Evolutionary conservation across 2,113 vertebrate species (phyloP), one percentile per base, ranked within the genome.

Genomic region (Onychorhynchus coronatus): DNA sequence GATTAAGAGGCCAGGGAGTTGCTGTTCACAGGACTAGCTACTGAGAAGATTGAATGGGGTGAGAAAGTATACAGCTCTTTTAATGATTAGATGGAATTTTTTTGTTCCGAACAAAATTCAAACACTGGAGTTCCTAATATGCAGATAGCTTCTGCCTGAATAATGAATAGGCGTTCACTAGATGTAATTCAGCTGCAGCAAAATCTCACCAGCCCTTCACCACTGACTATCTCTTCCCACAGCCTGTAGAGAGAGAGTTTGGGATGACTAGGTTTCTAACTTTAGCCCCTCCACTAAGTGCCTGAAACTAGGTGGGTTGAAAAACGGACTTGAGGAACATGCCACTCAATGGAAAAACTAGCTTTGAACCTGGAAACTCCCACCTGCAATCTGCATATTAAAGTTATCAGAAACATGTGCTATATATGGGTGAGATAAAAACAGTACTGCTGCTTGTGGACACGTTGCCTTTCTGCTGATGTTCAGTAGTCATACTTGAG

Each of bases 51-150:
- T 82, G 77, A 85, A 49, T 78, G 78, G 81, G 31, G 24, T 15
- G 35, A 78, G 49, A 85, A 81, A 52, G 30, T 63, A 68, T 78
- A 56, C 24, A 82, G 46, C 52, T 91, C 8, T 46, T 92, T 94
- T 82, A 81, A 89, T 44, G 49, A 85, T 91, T 75, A 86, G 27
- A 53, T 53, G 27, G 27, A 53, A 80, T 86, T 92, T 91, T 20
- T 94, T 93, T 92, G 25, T 84, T 96, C 65, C 2, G 3, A 84
- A 59, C 35, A 35, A 62, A 87, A 12, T 78, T 91, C 63, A 81
- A 91, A 95, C 33, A 89, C 93, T 84, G 83, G 72, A 91, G 74
- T 63, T 77, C 42, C 35, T 92, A 70, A 93, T 85, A 89, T 59
- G 73, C 79, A 89, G 30, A 78, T 84, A 59, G 39, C 42, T 83